Conservation (phyloP, 2,888 invertebrate genomes). For the Cerceris rybyensis region DNA sequence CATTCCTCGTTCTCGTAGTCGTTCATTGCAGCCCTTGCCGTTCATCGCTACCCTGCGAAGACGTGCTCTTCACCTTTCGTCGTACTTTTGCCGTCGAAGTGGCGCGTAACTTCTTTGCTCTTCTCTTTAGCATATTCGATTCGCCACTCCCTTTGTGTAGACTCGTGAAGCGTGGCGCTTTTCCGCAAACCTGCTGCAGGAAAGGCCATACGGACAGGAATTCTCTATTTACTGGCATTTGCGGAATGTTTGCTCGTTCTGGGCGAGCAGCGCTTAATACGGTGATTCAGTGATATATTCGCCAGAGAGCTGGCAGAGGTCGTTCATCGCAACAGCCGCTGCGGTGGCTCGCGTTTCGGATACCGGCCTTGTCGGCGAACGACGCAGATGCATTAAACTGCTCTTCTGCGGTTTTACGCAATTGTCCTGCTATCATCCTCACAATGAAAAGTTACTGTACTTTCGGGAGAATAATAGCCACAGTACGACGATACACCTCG, state of each 20-base stretch:
- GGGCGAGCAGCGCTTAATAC: constrained; percentile 3
- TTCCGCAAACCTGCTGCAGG: neutral
- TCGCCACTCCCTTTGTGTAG: too few relatives aligned
- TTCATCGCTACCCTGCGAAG: constrained; percentile 23
- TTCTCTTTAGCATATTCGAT: too few relatives aligned
- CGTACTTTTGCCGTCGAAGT: constrained; percentile 12
- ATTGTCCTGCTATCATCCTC: constrained; percentile 33
- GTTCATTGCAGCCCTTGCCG: constrained; percentile 29
- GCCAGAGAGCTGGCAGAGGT: neutral
- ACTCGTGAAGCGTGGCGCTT: too few relatives aligned
- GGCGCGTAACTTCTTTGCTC: too few relatives aligned
- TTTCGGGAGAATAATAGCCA: neutral
- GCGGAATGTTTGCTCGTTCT: constrained; percentile 4
- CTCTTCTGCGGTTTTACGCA: constrained; percentile 38
- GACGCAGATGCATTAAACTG: constrained; percentile 37
- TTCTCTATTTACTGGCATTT: neutral
- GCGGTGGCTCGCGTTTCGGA: constrained; percentile 25
- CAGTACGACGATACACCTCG: neutral
- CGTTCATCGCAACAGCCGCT: neutral
- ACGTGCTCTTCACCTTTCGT: constrained; percentile 4
- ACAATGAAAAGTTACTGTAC: constrained; percentile 38
- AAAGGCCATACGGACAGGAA: neutral
- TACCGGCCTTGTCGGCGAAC: constrained; percentile 11
- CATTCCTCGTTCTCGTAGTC: constrained; percentile 13
- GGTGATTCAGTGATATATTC: constrained; percentile 17